Conservation (phyloP, 2,113 vertebrate species). For the Atlantisia rogersi region DNA sequence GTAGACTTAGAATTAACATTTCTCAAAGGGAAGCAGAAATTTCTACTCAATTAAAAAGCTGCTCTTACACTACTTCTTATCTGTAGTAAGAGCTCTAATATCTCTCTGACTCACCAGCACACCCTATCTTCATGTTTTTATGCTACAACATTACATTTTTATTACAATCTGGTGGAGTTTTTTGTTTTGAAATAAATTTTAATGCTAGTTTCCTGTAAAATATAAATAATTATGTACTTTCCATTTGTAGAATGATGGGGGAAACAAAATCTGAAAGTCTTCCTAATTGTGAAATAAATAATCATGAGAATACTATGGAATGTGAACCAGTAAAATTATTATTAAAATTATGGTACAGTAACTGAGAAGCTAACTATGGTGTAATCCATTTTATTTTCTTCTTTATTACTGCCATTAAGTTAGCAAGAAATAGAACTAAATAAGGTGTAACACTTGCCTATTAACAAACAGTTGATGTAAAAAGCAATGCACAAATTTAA, state of each 20-base stretch:
- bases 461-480: background rate
- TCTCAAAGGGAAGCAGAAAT: background rate
- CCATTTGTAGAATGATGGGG: background rate
- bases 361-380: background rate
- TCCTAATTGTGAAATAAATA: background rate
- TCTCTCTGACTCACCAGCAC: background rate
- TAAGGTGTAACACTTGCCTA: background rate
- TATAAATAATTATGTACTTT: background rate
- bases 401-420: background rate
- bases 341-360: background rate
- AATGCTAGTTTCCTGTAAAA: background rate
- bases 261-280: background rate
- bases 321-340: background rate
- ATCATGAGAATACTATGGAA: background rate
- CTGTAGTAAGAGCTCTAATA: background rate
- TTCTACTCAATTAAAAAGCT: background rate
- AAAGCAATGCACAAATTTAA: background rate
- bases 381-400: background rate
- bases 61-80: background rate
- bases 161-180: background rate
- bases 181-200: background rate
- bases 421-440: background rate
- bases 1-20: background rate
- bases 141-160: background rate
- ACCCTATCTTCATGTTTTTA: background rate